Evolutionary conservation across 2,797 vertebrate genomes (phyloP).

Genomic region (Sarcoramphus papa): DNA sequence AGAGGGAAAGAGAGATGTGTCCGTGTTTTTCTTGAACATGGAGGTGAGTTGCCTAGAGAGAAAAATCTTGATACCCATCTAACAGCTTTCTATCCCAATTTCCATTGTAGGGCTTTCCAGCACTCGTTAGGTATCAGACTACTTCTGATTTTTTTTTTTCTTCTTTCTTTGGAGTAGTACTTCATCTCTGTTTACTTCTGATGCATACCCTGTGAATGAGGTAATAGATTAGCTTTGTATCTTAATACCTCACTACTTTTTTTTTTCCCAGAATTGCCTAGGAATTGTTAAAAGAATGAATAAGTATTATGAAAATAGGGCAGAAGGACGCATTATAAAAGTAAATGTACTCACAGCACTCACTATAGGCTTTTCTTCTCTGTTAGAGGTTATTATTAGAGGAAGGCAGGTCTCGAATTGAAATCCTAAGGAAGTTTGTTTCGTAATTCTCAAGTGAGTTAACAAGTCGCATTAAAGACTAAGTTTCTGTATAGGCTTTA

Average conservation of each 20-base stretch:
- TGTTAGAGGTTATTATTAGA: not conserved
- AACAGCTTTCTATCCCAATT: not conserved
- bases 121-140: not conserved
- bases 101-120: not conserved
- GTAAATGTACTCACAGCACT: not conserved
- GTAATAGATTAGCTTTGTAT: not conserved
- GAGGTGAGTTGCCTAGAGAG: slow-evolving; percentile 80
- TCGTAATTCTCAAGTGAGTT: not conserved
- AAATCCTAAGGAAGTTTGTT: not conserved
- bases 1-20: slow-evolving; percentile 97
- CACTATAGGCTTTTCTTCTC: not conserved
- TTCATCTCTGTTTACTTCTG: not conserved
- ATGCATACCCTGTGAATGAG: not conserved
- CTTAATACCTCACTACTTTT: not conserved
- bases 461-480: not conserved
- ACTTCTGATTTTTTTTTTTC: not conserved
- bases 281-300: not conserved
- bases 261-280: not conserved
- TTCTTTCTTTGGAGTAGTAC: not conserved
- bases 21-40: slow-evolving; percentile 95
- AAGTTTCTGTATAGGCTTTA: not conserved
- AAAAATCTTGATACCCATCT: not conserved
- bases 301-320: not conserved
- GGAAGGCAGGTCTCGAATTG: not conserved
- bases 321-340: not conserved